A percentile compares a stretch with the other conserved stretches of the same genome.
phyloP scores from a whole-genome alignment of 2,113 vertebrate species.

The Athene noctua region DNA sequence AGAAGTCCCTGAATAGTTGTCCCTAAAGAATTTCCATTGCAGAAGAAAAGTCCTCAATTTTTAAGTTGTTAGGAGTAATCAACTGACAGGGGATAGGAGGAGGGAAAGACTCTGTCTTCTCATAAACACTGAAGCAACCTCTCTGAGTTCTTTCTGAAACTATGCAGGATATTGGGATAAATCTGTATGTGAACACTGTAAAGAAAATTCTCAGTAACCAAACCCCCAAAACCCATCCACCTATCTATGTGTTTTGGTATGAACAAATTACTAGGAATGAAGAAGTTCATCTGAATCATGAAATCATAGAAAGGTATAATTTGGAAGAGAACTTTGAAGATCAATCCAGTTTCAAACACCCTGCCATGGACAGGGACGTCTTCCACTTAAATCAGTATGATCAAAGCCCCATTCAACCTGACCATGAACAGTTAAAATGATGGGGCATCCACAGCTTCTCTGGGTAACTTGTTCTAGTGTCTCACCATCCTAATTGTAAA shows the following conservation, averaged over 20 bases:
- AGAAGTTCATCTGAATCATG: background rate
- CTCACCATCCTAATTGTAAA: background rate
- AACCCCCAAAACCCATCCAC: background rate
- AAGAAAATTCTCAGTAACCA: background rate
- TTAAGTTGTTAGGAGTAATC: background rate
- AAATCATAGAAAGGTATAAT: background rate
- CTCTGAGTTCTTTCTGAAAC: background rate
- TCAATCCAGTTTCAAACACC: background rate
- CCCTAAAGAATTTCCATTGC: background rate
- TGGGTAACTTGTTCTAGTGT: background rate
- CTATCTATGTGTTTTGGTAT: background rate
- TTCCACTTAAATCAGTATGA: background rate
- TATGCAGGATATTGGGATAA: background rate
- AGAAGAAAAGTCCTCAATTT: background rate
- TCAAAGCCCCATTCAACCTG: background rate
- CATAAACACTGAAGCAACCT: background rate
- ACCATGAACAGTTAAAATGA: background rate
- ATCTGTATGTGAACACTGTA: background rate
- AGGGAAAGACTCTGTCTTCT: background rate
- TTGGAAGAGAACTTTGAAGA: background rate
- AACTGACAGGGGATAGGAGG: background rate
- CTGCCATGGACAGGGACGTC: background rate
- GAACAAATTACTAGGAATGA: background rate
- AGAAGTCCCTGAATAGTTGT: background rate
- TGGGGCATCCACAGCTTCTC: background rate